Percentiles rank a stretch among this genome's conserved stretches.
phyloP scores from a whole-genome alignment of 35 echinoderm and acorn worm genomes.

The Nesometra sesokonis region DNA sequence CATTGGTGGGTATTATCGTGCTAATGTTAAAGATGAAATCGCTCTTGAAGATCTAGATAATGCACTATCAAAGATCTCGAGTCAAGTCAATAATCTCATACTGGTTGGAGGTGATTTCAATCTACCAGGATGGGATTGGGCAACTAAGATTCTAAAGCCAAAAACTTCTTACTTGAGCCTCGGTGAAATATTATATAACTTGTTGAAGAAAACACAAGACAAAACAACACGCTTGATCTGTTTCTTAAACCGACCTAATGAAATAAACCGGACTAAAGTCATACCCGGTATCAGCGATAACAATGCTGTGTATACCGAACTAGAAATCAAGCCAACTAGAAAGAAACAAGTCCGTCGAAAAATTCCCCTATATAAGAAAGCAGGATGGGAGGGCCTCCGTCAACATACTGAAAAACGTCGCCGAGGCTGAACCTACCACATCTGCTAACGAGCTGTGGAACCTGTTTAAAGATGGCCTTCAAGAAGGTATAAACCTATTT shows the following conservation, averaged over 20 bases:
- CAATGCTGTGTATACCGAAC: neutral
- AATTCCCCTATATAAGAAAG: no score
- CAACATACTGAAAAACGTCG: neutral
- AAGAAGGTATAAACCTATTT: slow-evolving; percentile 15
- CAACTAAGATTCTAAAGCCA: neutral
- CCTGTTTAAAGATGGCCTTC: neutral
- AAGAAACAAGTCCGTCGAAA: slow-evolving; percentile 1
- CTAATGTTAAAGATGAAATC: slow-evolving; percentile 20
- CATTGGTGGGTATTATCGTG: slow-evolving; percentile 20
- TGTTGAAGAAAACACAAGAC: slow-evolving; percentile 21
- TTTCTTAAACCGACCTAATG: neutral
- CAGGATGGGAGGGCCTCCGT: no score
- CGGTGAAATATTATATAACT: slow-evolving; percentile 9
- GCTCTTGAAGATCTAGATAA: slow-evolving; percentile 8
- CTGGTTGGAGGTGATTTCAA: slow-evolving; percentile 2
- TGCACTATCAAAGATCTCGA: neutral
- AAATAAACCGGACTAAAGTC: neutral
- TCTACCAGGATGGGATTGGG: slow-evolving; percentile 10
- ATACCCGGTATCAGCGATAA: slow-evolving; percentile 8
- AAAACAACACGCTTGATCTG: neutral
- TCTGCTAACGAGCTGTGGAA: neutral
- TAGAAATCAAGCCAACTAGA: neutral
- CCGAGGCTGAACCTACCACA: neutral
- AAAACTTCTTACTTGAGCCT: neutral
- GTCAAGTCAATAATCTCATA: neutral